phyloP scores from a whole-genome alignment of 2,888 invertebrate species.

The Mayetiola destructor region DNA sequence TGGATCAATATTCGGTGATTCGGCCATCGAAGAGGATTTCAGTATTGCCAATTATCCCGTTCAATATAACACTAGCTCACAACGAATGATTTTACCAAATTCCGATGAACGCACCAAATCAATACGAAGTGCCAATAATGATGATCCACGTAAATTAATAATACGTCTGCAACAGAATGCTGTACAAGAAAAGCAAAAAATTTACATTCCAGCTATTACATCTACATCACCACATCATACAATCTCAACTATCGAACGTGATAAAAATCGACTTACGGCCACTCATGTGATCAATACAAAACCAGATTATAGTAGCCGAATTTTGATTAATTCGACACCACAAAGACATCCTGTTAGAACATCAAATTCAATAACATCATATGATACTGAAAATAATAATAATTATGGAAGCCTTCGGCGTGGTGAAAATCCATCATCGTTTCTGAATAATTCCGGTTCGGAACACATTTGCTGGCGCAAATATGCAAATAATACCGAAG shows the following conservation, averaged over 20 bases:
- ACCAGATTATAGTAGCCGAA: slow-evolving; percentile 22
- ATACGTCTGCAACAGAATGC: slow-evolving; percentile 12
- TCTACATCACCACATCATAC: background rate
- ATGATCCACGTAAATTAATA: background rate
- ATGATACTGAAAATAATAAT: slow-evolving; percentile 16
- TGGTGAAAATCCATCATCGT: background rate
- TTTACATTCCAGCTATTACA: background rate
- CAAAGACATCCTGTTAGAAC: background rate
- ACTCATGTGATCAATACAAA: slow-evolving; percentile 34
- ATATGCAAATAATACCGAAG: slow-evolving; percentile 33
- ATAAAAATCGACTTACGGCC: slow-evolving; percentile 28
- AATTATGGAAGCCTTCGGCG: slow-evolving; percentile 24
- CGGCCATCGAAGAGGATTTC: slow-evolving; percentile 35
- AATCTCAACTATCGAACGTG: slow-evolving; percentile 17
- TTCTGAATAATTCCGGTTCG: slow-evolving; percentile 19
- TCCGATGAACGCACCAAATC: background rate
- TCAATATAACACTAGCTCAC: background rate
- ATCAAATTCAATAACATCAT: slow-evolving; percentile 8
- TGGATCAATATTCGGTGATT: slow-evolving; percentile 35
- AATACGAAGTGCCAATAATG: background rate
- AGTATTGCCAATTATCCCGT: slow-evolving; percentile 34
- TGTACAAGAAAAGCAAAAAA: background rate
- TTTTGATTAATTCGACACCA: slow-evolving; percentile 15
- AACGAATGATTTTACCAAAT: background rate
- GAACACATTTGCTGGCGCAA: slow-evolving; percentile 42